Conservation (phyloP, 2,113 vertebrate genomes). For the Tragelaphus scriptus region DNA sequence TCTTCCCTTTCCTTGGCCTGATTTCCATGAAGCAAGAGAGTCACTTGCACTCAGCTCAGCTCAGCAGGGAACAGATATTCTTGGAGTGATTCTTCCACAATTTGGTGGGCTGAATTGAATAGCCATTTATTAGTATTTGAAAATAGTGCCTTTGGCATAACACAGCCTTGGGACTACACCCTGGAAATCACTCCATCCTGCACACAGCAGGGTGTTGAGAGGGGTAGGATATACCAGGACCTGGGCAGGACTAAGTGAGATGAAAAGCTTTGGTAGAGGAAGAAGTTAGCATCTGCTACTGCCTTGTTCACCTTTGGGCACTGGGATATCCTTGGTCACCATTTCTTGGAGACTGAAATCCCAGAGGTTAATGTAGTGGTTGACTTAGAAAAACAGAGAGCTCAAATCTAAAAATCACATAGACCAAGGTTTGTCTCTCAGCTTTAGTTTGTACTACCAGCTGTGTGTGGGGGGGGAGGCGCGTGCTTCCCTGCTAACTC, state of each 20-base stretch:
- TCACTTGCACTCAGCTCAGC: background rate
- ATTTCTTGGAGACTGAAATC: background rate
- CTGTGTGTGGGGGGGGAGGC: fast-evolving
- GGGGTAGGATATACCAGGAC: background rate
- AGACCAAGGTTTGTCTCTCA: background rate
- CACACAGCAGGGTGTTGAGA: background rate
- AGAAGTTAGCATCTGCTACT: background rate
- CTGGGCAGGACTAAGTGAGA: background rate
- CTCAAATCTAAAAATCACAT: background rate
- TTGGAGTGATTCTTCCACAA: background rate
- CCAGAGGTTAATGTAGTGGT: background rate
- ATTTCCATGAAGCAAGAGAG: background rate
- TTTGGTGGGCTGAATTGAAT: background rate
- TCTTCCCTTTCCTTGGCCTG: background rate
- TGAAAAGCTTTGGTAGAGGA: background rate
- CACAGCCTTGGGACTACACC: background rate
- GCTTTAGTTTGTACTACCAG: background rate
- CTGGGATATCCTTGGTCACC: background rate
- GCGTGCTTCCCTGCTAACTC: background rate
- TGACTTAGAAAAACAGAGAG: background rate
- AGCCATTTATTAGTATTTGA: background rate
- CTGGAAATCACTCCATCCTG: background rate
- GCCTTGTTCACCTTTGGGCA: background rate
- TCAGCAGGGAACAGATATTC: background rate
- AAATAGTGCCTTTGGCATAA: background rate